phyloP scores from a whole-genome alignment of 2,888 invertebrate species.

The Hedychridium roseum region DNA sequence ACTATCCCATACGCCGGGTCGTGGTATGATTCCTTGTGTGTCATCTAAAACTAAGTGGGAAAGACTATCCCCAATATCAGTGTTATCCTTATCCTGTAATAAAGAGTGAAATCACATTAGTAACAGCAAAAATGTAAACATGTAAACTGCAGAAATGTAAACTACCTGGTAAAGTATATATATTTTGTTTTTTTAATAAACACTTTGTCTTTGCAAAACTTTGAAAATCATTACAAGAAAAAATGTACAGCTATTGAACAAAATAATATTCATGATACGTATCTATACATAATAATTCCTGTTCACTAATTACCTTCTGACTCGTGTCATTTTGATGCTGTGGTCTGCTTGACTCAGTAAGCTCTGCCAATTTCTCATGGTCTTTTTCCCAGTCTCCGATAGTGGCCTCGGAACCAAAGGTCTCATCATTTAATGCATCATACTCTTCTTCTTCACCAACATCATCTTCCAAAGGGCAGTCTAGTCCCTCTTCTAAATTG shows the following conservation, averaged over 20 bases:
- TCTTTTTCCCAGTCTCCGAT: conserved; percentile 77
- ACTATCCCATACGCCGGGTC: conserved; percentile 66
- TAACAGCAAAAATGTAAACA: neutral
- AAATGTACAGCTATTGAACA: no score
- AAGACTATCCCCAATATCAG: conserved; percentile 66
- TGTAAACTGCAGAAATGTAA: no score
- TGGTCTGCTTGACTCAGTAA: conserved; percentile 66
- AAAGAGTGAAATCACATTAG: neutral
- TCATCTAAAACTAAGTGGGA: conserved; percentile 70
- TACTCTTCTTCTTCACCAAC: conserved; percentile 82
- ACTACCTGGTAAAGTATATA: no score
- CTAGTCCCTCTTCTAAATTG: conserved; percentile 55
- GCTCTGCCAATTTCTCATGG: conserved; percentile 74
- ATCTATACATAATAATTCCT: no score
- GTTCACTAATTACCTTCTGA: no score
- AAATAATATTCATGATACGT: no score
- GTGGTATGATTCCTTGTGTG: conserved; percentile 63
- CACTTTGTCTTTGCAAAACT: no score
- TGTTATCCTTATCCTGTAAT: conserved; percentile 48
- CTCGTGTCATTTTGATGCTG: conserved; percentile 36
- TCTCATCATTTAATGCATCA: conserved; percentile 92
- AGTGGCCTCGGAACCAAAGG: conserved; percentile 82
- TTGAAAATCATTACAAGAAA: no score
- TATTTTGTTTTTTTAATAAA: no score
- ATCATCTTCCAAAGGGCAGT: conserved; percentile 67